Base-by-base conservation (phyloP, 2,888 invertebrate genomes). In the Xestia xanthographa region DNA sequence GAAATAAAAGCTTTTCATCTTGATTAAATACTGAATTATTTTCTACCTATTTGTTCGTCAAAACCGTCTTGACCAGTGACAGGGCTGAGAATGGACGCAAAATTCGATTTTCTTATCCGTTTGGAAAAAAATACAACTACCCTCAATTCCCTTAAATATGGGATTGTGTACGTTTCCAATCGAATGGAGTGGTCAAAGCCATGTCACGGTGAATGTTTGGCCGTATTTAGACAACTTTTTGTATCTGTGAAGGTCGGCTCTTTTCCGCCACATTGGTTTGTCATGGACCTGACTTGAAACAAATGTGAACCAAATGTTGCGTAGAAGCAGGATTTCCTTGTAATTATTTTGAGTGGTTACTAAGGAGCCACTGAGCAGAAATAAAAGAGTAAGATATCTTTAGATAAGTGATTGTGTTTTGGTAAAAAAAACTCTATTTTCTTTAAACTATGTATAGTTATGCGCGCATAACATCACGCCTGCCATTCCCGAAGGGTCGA, bases 181-280 rank as follows among this genome's bases (percentile, higher is more conserved):
- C 41, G 70, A 71, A 56, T 29, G 43, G 22, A 75, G 58, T 76
- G 68, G 60, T 83, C 79, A 75, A 75, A 81, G 81, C 76, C 43
- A 53, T 73, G 73, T 80, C 70, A 81, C 79, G 65, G 83, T 79
- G 83, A 88, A 85, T 75, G 87, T 70, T 66, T 45, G 56, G 53
- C 74, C 75, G 73, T 66, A 76, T 86, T 80, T 80, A 83, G 82
- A 68, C 69, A 41, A 65, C 43, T 85, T 82, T 86, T 80, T 84
- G 77, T 84, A 79, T 79, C 43, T 34, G 29, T 73, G 80, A 88
- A 85, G 84, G 82, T 72, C 85, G 53, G 20, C 12, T 45, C 67
- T 79, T 86, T 87, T 85, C 79, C 84, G 84, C 85, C 66, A 82
- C 72, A 88, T 83, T 86, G 77, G 63, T 74, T 84, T 69, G 78